Base-by-base conservation (phyloP, 2,797 vertebrate genomes). In the Decapterus maruadsi region DNA sequence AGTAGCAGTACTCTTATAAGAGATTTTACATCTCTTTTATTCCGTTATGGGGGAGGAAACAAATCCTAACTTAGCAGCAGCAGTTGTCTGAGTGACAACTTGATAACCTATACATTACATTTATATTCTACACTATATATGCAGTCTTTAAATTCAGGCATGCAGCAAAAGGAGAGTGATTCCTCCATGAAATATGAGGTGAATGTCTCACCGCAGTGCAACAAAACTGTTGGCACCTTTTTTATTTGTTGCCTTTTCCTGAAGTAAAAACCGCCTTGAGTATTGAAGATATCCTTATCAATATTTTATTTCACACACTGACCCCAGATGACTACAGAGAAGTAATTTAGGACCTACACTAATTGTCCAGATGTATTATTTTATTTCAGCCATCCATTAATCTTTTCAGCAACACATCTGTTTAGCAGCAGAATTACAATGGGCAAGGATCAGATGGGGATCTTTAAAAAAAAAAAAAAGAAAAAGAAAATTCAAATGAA, bases 401-500 rank as follows among this genome's bases (percentile, higher is more conserved):
- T 46, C 10, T 36, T n/a, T 59, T 38, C 9, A 31, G 12, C 8
- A n/a, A 14, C 31, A 38, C 17, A 16, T 46, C 14, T 42, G 17
- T 63, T 43, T 4, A 20, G 9, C 8, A 16, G 16, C 22, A 22
- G 10, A 46, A 63, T 26, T 48, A 0, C 50, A 67, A 42, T 1
- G 1, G 1, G 1, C 7, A 29, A 8, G 8, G 3, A 26, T 77
- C 31, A 58, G 53, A 42, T 1, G 2, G 8, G 61, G 34, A 19
- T 19, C 43, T 31, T 26, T 2, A 45, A 45, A 45, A 45, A 16
- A 13, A 42, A 42, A 13, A 45, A 45, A 45, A 16, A 13, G 12
- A 42, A 13, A 38, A 22, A 43, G 8, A 74, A 31, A 36, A 38
- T n/a, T 73, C 4, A 60, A 40, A 48, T 62, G 10, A 61, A 50